A percentile compares a stretch with the other conserved stretches of the same genome.
Conservation (phyloP, 2,888 invertebrate genomes). For the Smittia aterrima region DNA sequence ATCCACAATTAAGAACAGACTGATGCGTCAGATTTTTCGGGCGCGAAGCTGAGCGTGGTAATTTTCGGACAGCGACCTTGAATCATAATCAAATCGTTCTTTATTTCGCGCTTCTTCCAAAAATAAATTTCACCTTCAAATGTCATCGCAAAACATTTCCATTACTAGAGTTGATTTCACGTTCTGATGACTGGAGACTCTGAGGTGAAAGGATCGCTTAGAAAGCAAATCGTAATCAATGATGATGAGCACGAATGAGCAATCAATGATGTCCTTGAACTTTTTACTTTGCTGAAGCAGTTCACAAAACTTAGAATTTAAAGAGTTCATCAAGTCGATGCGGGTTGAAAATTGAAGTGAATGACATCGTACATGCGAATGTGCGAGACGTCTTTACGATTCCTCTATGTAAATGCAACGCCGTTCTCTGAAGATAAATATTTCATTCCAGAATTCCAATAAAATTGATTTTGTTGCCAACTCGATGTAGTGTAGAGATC, state of each 20-base stretch:
- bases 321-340: too few relatives aligned
- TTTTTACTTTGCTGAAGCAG: too few relatives aligned
- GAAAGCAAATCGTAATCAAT: not conserved
- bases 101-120: not conserved
- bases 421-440: too few relatives aligned
- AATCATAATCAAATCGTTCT: constrained; percentile 2
- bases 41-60: not conserved
- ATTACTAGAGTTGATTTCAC: not conserved
- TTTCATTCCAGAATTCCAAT: too few relatives aligned
- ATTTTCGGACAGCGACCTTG: not conserved
- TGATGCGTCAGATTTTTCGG: not conserved
- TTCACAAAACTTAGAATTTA: too few relatives aligned
- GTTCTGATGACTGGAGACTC: not conserved
- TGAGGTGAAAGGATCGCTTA: not conserved
- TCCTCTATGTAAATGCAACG: not conserved
- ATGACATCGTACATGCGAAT: not conserved
- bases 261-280: not conserved
- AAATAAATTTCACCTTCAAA: constrained; percentile 31
- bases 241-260: not conserved
- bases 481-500: too few relatives aligned
- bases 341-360: not conserved
- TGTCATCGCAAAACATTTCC: constrained; percentile 6
- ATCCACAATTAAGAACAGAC: not conserved
- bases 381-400: constrained; percentile 15
- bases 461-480: too few relatives aligned